Evolutionary conservation across 2,113 vertebrate species (phyloP).

Genomic region (Calypte anna): DNA sequence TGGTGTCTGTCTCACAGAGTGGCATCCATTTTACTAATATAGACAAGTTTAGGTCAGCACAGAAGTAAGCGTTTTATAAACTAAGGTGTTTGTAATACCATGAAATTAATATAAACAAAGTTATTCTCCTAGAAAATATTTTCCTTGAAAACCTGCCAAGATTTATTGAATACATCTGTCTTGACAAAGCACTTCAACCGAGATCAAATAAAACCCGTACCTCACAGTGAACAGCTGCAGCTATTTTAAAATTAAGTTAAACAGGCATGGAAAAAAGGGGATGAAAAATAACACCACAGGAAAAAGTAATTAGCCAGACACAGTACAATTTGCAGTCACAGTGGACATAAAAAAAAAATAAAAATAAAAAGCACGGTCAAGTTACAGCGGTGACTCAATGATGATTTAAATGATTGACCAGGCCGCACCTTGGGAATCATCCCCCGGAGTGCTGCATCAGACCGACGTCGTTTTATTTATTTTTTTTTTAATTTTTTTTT

Average conservation of each 20-base stretch:
- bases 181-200: not conserved
- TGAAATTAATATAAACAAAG: constrained; percentile 3
- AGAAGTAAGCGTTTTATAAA: not conserved
- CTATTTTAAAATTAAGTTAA: constrained; percentile 39
- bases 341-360: not conserved
- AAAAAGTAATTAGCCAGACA: not conserved
- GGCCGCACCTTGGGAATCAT: not conserved
- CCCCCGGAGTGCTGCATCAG: not conserved
- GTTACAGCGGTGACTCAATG: not conserved
- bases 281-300: not conserved
- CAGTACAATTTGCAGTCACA: not conserved
- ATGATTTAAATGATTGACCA: not conserved
- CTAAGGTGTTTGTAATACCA: not conserved
- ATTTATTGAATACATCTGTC: not conserved
- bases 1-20: not conserved
- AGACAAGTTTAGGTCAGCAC: not conserved
- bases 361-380: not conserved
- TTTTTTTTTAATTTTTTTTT: too few relatives aligned
- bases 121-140: not conserved
- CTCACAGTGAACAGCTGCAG: constrained; percentile 8
- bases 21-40: not conserved
- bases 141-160: constrained; percentile 25
- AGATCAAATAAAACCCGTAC: constrained; percentile 31
- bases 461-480: not conserved
- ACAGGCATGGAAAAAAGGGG: not conserved